Percentiles rank a stretch among this genome's conserved stretches.
Evolutionary conservation across 2,113 vertebrate genomes (phyloP).

Genomic region (Grammomys dolichurus): DNA sequence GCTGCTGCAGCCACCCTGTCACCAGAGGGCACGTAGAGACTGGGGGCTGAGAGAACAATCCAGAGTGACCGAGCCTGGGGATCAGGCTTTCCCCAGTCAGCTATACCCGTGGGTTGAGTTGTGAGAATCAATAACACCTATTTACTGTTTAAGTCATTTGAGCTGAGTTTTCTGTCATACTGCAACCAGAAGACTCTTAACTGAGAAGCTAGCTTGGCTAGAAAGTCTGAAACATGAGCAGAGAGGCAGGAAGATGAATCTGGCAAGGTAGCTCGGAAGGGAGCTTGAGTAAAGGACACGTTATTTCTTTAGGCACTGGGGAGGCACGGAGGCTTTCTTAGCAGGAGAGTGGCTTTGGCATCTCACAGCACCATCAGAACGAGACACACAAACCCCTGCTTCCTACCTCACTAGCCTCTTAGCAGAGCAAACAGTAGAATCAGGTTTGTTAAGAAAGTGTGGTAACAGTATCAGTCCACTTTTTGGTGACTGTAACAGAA

Average conservation of each 20-base stretch:
- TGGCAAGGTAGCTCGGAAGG: background rate
- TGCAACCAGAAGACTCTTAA: slow-evolving; percentile 60
- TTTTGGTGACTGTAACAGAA: background rate
- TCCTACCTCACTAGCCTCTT: background rate
- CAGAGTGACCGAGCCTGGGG: background rate
- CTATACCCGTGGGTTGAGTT: slow-evolving; percentile 10
- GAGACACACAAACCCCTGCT: background rate
- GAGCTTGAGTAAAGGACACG: background rate
- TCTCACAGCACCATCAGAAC: slow-evolving; percentile 7
- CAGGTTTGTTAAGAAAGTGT: slow-evolving; percentile 31
- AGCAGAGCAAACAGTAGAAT: background rate
- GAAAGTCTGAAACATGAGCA: background rate
- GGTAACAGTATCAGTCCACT: background rate
- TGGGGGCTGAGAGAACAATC: background rate
- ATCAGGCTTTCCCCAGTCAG: background rate
- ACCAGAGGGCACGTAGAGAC: background rate
- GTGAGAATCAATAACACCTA: slow-evolving; percentile 48
- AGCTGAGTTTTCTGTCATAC: slow-evolving; percentile 65
- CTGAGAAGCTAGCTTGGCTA: slow-evolving; percentile 61
- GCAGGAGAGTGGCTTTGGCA: background rate
- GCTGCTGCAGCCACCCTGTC: background rate
- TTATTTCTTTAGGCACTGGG: background rate
- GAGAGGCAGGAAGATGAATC: slow-evolving; percentile 38
- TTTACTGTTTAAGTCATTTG: slow-evolving; percentile 49
- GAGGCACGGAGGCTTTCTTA: background rate